Evolutionary conservation across 2,888 invertebrate genomes (phyloP).

Genomic region (Agrypnus murinus): DNA sequence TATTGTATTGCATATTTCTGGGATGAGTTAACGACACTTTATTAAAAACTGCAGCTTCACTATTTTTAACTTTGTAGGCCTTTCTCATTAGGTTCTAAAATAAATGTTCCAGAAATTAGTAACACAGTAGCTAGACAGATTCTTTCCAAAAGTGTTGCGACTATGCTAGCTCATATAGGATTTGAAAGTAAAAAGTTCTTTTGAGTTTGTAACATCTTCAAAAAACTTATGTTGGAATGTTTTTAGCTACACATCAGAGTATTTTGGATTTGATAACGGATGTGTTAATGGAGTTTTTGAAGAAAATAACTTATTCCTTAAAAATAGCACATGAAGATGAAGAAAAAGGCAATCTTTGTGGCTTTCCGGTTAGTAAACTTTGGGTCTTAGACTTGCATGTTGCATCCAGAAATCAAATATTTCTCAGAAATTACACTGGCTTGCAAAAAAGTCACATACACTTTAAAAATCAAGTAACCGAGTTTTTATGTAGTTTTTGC

Average conservation of each 20-base stretch:
- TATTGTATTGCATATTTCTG: constrained; percentile 17
- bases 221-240: constrained; percentile 3
- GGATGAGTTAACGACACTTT: too few species aligned
- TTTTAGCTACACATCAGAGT: constrained; percentile 70
- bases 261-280: constrained; percentile 72
- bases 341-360: constrained; percentile 66
- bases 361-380: constrained; percentile 72
- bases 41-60: too few species aligned
- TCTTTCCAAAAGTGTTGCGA: constrained; percentile 71
- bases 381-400: not conserved
- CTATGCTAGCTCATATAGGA: constrained; percentile 74
- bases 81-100: constrained; percentile 61
- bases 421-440: too few species aligned
- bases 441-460: too few species aligned
- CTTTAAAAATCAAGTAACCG: too few species aligned
- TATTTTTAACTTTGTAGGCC: constrained; percentile 49
- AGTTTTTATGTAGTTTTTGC: too few species aligned
- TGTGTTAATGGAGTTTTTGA: constrained; percentile 71
- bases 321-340: constrained; percentile 74
- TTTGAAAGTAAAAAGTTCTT: constrained; percentile 69
- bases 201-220: constrained; percentile 57
- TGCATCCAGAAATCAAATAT: too few species aligned
- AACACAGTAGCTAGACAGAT: constrained; percentile 66
- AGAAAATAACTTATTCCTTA: constrained; percentile 71
- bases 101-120: constrained; percentile 66